Base-by-base conservation (phyloP, 2,113 vertebrate species). In the Trichechus manatus region DNA sequence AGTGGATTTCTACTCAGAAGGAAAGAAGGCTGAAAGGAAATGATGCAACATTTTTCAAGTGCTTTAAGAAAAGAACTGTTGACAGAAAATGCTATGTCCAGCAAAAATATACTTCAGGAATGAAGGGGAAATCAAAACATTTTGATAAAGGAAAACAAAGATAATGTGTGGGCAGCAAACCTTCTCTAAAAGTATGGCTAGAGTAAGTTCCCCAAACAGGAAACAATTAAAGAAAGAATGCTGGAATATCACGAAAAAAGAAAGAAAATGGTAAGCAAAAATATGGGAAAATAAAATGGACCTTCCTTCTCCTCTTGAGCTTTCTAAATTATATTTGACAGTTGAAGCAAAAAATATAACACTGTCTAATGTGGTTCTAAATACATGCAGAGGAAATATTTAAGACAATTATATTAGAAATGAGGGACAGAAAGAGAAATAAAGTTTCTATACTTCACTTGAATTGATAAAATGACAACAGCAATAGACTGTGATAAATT, bases 211-310 rank as follows among this genome's bases (percentile, higher is more conserved):
- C 86, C 9, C 59, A 92, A 94, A 93, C 6, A 74, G 2, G 23
- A n/a, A 88, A 72, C 3, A 94, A 68, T 27, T 68, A 80, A 63
- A 92, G 75, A 84, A 84, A 9, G 17, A 87, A 93, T n/a, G 6
- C 33, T 85, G 59, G 27, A 63, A 75, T 15, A 89, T 29, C 6
- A 68, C 64, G 2, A 63, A 78, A 83, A 36, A 74, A 75, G 44
- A 93, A 66, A 83, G 27, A 95, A 87, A 23, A 72, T 6, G 31
- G 2, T 29, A 94, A 95, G 22, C 29, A 93, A 96, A 97, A 53
- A 82, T 50, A 56, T 93, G 31, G 31, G 23, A 70, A 92, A 87
- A 84, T 80, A 3, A 10, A 53, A 61, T n/a, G 5, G 6, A 77
- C 39, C 47, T 94, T 83, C 39, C 31, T 66, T 50, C 13, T 96